A percentile compares a stretch with the other conserved stretches of the same genome.
phyloP scores from a whole-genome alignment of 2,113 vertebrate species.

The Platanista minor region DNA sequence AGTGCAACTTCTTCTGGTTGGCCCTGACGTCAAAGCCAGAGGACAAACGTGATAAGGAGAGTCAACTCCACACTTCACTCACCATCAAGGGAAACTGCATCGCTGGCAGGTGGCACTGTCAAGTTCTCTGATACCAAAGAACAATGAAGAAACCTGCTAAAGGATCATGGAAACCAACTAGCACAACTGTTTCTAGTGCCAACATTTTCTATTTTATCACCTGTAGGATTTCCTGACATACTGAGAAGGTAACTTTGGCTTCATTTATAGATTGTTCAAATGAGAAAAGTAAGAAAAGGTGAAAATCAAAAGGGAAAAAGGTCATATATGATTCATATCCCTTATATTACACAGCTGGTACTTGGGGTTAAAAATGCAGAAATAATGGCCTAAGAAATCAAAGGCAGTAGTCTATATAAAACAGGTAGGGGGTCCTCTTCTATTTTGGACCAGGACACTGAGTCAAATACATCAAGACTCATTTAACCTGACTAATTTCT shows the following conservation, averaged over 20 bases:
- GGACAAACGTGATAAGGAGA: conserved; percentile 69
- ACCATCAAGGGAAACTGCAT: conserved; percentile 54
- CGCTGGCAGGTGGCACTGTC: conserved; percentile 49
- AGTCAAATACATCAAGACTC: background rate
- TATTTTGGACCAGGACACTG: background rate
- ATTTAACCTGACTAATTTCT: conserved; percentile 26
- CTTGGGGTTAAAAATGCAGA: conserved; percentile 50
- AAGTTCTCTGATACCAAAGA: conserved; percentile 49
- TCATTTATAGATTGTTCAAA: conserved; percentile 29
- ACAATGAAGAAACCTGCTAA: background rate
- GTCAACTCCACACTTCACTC: conserved; percentile 51
- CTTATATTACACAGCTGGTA: conserved; percentile 17
- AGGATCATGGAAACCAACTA: conserved; percentile 10
- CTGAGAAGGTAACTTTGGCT: conserved; percentile 34
- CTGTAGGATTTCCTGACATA: background rate
- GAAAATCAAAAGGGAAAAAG: conserved; percentile 42
- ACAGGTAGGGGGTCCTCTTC: background rate
- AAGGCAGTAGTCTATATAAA: conserved; percentile 32
- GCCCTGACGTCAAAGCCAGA: conserved; percentile 72
- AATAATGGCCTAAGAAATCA: conserved; percentile 40
- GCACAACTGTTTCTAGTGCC: background rate
- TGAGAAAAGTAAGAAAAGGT: conserved; percentile 37
- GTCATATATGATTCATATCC: conserved; percentile 3
- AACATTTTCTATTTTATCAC: conserved; percentile 51
- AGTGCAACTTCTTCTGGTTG: conserved; percentile 68